phyloP scores from a whole-genome alignment of 2,113 vertebrate genomes.

The Nycticorax nycticorax region DNA sequence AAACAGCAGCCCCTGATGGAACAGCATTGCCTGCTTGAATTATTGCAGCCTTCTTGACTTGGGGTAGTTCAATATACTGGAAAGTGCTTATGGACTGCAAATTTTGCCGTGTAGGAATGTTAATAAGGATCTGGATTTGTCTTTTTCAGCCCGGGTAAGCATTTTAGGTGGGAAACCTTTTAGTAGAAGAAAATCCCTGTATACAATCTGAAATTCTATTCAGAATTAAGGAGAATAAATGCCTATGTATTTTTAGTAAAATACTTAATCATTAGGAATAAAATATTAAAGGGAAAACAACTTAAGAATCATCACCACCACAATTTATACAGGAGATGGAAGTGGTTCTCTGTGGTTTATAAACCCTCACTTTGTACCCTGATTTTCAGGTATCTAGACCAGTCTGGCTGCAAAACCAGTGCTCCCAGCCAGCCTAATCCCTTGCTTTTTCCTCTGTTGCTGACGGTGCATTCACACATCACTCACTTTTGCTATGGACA shows the following conservation, averaged over 20 bases:
- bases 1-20: background rate
- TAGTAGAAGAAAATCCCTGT: background rate
- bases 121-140: conserved; percentile 37
- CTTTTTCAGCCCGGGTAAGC: background rate
- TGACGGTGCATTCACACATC: rapidly evolving
- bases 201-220: background rate
- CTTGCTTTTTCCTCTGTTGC: background rate
- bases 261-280: background rate
- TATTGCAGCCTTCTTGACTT: conserved; percentile 31
- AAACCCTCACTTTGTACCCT: background rate
- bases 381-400: background rate
- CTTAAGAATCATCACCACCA: background rate
- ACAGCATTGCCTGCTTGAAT: conserved; percentile 5
- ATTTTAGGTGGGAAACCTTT: conserved; percentile 4
- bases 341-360: background rate
- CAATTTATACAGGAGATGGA: background rate
- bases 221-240: background rate
- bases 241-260: background rate
- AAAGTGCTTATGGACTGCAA: conserved; percentile 30
- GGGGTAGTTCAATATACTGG: conserved; percentile 20
- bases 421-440: background rate
- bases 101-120: conserved; percentile 10
- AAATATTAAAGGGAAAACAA: background rate
- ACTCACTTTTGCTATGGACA: background rate
- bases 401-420: background rate